A percentile compares a stretch with the other conserved stretches of the same genome.
Evolutionary conservation across 2,888 invertebrate genomes (phyloP).

Genomic region (Siphlonurus alternatus): DNA sequence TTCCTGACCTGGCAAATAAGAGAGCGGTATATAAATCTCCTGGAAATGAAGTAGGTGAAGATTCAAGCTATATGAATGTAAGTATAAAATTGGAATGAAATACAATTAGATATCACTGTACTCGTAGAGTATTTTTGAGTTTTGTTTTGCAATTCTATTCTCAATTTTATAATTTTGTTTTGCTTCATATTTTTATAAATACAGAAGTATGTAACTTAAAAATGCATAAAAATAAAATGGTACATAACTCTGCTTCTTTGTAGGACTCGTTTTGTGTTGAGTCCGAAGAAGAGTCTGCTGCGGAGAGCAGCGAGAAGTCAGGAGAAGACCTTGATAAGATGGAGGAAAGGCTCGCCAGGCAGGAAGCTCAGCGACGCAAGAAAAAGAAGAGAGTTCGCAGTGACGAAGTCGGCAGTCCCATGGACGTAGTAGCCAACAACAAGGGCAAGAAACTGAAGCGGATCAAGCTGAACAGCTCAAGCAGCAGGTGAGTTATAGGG

Average conservation of each 20-base stretch:
- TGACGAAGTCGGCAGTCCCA: not conserved
- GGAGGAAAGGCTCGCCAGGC: not conserved
- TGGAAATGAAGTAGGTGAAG: not conserved
- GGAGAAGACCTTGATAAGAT: not conserved
- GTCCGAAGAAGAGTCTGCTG: not conserved
- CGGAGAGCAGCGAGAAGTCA: not conserved
- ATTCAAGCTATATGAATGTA: not conserved
- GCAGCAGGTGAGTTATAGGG: too few species aligned
- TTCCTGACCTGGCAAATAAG: not conserved
- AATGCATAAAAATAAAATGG: too few species aligned
- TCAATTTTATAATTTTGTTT: too few species aligned
- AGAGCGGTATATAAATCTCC: not conserved
- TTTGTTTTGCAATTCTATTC: not conserved
- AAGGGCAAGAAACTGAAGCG: not conserved
- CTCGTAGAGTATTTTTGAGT: not conserved
- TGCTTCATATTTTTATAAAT: too few species aligned
- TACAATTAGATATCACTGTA: too few species aligned
- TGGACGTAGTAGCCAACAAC: not conserved
- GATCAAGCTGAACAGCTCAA: not conserved
- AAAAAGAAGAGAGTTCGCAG: not conserved
- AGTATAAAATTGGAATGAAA: too few species aligned
- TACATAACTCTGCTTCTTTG: too few species aligned
- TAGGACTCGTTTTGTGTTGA: conserved; percentile 2
- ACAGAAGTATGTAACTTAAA: too few species aligned
- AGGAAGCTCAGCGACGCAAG: not conserved